Base-by-base conservation (phyloP, 2,888 invertebrate genomes). In the Caenorhabditis angaria region DNA sequence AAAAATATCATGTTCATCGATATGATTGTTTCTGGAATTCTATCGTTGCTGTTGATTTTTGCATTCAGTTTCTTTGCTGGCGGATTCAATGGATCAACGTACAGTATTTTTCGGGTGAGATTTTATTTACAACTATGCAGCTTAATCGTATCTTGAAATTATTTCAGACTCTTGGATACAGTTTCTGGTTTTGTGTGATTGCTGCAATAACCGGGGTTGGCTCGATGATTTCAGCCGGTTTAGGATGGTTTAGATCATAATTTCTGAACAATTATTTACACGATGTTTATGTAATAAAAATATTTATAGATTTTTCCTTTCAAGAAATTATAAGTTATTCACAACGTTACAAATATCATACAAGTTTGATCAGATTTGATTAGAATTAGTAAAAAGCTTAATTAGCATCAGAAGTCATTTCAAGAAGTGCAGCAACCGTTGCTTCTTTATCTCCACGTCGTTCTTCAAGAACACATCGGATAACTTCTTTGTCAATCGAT, bases 401-500 rank as follows among this genome's bases (percentile, higher is more conserved):
- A 27, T 3, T 54, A 2, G 28, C 1, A 6, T 27, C 27, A 18
- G 54, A 12, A 6, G 80, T 88, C 93, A 96, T 94, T 88, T 94
- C 93, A 54, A 97, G 91, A 65, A 97, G 90, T 0, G 93, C 93
- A 90, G 94, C 94, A 84, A 96, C 93, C 8, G 95, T 93, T 18
- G 92, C 91, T 87, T 95, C 94, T 87, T 95, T 95, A 88, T 94
- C 93, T 0, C 94, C 94, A 55, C 75, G 51, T 51, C 64, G 54
- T 56, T 75, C 75, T 58, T 79, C 71, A 0, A 79, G 65, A 56
- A 77, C 67, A 58, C 72, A 77, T 32, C 77, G 69, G 6, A 96
- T 77, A 5, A 96, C 94, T 86, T 95, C 95, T 80, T 92, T 93
- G 87, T 97, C 96, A 87, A 96, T 92, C 87, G 93, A 93, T 1